Conservation (phyloP, 2,888 invertebrate species). For the Teleogryllus oceanicus region DNA sequence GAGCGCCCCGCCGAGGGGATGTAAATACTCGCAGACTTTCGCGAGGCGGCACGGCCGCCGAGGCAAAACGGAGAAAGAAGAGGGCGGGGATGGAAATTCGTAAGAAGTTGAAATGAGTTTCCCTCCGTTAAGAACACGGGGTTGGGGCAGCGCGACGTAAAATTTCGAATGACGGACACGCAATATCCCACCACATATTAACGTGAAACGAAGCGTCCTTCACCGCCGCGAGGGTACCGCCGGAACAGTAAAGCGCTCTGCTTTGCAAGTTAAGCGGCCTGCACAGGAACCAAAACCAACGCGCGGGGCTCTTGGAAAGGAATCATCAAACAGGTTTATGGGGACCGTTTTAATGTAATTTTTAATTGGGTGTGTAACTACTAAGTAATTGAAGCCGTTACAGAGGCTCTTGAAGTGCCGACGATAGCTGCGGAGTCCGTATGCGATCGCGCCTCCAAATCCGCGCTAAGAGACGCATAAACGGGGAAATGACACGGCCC, state of each 20-base stretch:
- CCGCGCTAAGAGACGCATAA: not conserved
- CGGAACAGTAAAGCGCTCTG: not conserved
- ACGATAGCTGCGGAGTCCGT: too few species aligned
- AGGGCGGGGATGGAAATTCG: not conserved
- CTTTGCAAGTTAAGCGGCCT: not conserved
- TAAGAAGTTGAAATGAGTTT: conserved; percentile 18
- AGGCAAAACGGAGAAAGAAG: not conserved
- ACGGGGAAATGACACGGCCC: not conserved
- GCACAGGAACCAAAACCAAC: not conserved
- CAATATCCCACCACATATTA: too few species aligned
- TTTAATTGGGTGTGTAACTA: conserved; percentile 10
- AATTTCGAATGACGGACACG: too few species aligned
- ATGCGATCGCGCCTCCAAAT: not conserved
- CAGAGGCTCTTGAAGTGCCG: too few species aligned
- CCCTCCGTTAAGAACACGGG: not conserved
- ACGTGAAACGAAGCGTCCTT: too few species aligned
- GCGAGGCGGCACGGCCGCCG: not conserved
- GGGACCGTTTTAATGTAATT: conserved; percentile 8
- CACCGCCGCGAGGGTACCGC: not conserved
- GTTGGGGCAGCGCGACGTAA: too few species aligned
- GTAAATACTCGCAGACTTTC: not conserved
- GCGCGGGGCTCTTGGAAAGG: not conserved
- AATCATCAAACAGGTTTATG: not conserved
- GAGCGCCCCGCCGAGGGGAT: not conserved
- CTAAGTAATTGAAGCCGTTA: not conserved